These are phyloP conservation scores for Cylas formicarius DNA, from an alignment of 1,140 invertebrate species.

Conservation along the genomic window DNA sequence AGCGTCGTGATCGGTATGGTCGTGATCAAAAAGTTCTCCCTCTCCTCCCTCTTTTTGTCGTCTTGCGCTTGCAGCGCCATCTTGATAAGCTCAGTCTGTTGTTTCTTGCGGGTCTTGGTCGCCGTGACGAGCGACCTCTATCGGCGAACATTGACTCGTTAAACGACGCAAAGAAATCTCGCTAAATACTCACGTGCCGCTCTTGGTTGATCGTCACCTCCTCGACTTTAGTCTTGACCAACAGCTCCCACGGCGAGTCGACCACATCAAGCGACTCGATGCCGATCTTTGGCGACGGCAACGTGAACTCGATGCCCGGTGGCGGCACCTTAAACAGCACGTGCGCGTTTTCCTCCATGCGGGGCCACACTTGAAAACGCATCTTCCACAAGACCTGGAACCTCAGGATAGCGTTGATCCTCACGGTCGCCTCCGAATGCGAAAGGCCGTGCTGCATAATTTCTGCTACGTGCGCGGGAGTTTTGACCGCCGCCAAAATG, in stretches of 20 bases:
- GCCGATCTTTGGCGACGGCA: slow-evolving; percentile 97
- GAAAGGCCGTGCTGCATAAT: slow-evolving; percentile 82
- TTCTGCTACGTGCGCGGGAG: slow-evolving; percentile 77
- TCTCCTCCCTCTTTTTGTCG: slow-evolving; percentile 86
- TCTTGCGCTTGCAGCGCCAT: slow-evolving; percentile 91
- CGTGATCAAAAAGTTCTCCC: slow-evolving; percentile 94
- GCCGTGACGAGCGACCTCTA: slow-evolving; percentile 95
- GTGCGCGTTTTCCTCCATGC: slow-evolving; percentile 97
- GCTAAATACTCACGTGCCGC: slow-evolving; percentile 70
- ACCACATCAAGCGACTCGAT: slow-evolving; percentile 89
- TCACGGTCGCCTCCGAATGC: slow-evolving; percentile 66
- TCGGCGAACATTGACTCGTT: slow-evolving; percentile 25
- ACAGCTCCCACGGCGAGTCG: slow-evolving; percentile 98
- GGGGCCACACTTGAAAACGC: slow-evolving; percentile 96
- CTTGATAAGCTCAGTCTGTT: slow-evolving; percentile 96
- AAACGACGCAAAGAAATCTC: slow-evolving; percentile 1
- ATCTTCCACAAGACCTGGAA: slow-evolving; percentile 96
- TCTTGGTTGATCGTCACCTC: slow-evolving; percentile 99
- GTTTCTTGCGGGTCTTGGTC: slow-evolving; percentile 96
- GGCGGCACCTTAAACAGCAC: slow-evolving; percentile 94
- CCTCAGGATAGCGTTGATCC: slow-evolving; percentile 76
- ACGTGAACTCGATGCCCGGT: slow-evolving; percentile 96
- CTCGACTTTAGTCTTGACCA: slow-evolving; percentile 96
- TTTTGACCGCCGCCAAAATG: slow-evolving; percentile 84
- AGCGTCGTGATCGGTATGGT: slow-evolving; percentile 94